Base-by-base conservation (phyloP, 2,797 vertebrate genomes). In the Rhinatrema bivittatum region DNA sequence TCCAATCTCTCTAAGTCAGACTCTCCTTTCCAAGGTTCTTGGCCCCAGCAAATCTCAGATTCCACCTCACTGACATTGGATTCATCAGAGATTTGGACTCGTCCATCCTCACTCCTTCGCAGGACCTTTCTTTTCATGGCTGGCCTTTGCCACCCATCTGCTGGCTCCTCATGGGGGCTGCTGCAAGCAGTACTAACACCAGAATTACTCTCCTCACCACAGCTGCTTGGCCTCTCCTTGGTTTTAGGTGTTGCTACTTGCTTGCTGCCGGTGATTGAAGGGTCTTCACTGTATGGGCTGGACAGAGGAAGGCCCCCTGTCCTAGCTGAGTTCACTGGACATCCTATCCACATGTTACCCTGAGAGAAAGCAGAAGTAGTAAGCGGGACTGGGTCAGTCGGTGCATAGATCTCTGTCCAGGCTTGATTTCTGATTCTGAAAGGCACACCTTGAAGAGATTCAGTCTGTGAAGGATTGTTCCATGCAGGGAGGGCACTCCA, bases 121-220 rank as follows among this genome's bases (percentile, higher is more conserved):
- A 86, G 59, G 30, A 86, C 83, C 22, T 86, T 86, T 53, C 81
- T 80, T 27, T 80, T 86, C 63, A 84, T 68, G 4, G 52, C 33
- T 39, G 56, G 9, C 36, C 25, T 63, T 39, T n/a, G n/a, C n/a
- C n/a, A n/a, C n/a, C n/a, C n/a, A n/a, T n/a, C n/a, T n/a, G n/a
- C 20, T 60, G 16, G 13, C 2, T 36, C 35, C 39, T 10, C 20
- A 50, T n/a, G 54, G 54, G n/a, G n/a, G n/a, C n/a, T n/a, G n/a
- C n/a, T n/a, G n/a, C n/a, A n/a, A n/a, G n/a, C n/a, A n/a, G n/a
- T n/a, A n/a, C n/a, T n/a, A n/a, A n/a, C n/a, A n/a, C n/a, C n/a
- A n/a, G n/a, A 61, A 50, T 23, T 44, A 16, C 19, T 16, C 9
- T 3, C 14, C 26, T 25, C 13, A 26, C 8, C 13, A 25, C 8